Base-by-base conservation (phyloP, 2,888 invertebrate genomes). In the Scaptomyza polygonia region DNA sequence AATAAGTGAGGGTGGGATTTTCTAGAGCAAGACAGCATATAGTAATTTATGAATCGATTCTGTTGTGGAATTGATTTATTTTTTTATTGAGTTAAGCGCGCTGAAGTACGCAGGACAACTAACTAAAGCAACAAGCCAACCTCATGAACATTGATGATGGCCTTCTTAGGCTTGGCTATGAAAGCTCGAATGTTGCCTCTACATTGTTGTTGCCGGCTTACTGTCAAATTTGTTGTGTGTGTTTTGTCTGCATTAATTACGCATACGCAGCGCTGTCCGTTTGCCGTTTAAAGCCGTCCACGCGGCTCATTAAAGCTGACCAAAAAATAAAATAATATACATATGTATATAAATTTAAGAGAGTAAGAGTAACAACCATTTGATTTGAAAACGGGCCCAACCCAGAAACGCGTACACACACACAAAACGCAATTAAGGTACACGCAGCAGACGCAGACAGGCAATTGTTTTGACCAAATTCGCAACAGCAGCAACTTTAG, bases 391-490 rank as follows among this genome's bases (percentile, higher is more conserved):
- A 63, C n/a, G n/a, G n/a, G 36, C 57, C 51, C 64, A 68, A 62
- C 61, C 56, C 61, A 62, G 52, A 55, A 57, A 59, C 55, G 52
- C 34, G 11, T 52, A 59, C 58, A 59, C 27, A 6, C 55, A 59
- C 58, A 59, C 27, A 6, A 76, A 84, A 71, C 61, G 67, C 77
- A 81, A 76, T 84, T 84, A 71, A 81, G 69, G 70, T 69, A 51
- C 74, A n/a, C 51, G 54, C 63, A 62, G 64, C n/a, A n/a, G n/a
- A n/a, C n/a, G n/a, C n/a, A n/a, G n/a, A n/a, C n/a, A n/a, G n/a
- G n/a, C 72, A 68, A 49, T 74, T 82, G 9, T 25, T 25, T 79
- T 81, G 74, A 52, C 79, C 79, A 84, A 74, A 81, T 68, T 72
- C 42, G 69, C 53, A 63, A 18, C 58, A 55, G 34, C 30, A 40